Base-by-base conservation (phyloP, 2,113 vertebrate species). In the Diphyllodes magnificus region DNA sequence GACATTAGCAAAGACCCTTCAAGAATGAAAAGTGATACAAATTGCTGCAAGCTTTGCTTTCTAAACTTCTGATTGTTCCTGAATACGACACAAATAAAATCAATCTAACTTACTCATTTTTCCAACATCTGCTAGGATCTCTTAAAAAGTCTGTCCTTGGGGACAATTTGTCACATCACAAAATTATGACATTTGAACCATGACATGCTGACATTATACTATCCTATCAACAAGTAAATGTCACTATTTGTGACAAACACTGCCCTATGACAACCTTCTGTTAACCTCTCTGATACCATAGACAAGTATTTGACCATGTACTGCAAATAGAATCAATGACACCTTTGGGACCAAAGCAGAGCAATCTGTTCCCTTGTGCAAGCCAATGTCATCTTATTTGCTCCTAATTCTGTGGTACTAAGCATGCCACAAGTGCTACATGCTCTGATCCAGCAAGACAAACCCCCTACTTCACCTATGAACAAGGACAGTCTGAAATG, bases 1-100 rank as follows among this genome's bases (percentile, higher is more conserved):
- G 92, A 88, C 90, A 95, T 81, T 88, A 78, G 44, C 68, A 75
- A 88, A 92, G 95, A 95, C 33, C 56, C 51, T 81, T 73, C 76
- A 86, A 95, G 64, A 88, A 88, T 64, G 56, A 88, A 77, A 84
- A 93, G 56, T 17, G 72, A 90, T 93, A 90, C 21, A 88, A 94
- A 94, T 6, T 70, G 75, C 82, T 88, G 42, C 64, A 88, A 94
- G 85, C 71, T 92, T 90, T 86, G 35, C 60, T 90, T 93, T 86
- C 79, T 66, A 63, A 90, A 86, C 18, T 81, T 92, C 59, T 77
- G 81, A 57, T 53, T 53, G 37, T 69, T 91, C 65, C 76, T 88
- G 81, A 95, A 56, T 81, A 75, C 27, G 64, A 75, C 8, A 2
- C 37, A 93, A 88, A 90, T 77, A 90, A 64, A 90, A 86, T 88